Evolutionary conservation across 2,888 invertebrate species (phyloP).

Genomic region (Cosmia trapezina): DNA sequence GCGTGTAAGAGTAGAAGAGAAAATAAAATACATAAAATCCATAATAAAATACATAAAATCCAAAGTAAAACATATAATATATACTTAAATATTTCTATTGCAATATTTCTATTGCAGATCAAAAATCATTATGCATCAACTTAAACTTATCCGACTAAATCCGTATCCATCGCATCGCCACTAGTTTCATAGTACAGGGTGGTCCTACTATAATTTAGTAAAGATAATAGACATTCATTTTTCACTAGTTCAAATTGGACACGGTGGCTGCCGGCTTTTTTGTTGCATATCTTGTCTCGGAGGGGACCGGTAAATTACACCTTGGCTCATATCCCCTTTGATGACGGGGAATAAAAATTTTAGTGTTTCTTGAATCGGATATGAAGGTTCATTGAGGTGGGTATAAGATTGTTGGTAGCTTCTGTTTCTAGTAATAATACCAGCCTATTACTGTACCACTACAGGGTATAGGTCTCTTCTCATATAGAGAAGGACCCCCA

Average conservation of each 20-base stretch:
- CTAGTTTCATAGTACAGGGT: constrained; percentile 69
- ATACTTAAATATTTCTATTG: too few species aligned
- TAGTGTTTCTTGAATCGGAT: constrained; percentile 55
- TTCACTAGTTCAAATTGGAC: constrained; percentile 86
- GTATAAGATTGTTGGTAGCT: constrained; percentile 5
- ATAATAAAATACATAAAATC: too few species aligned
- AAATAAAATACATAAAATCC: too few species aligned
- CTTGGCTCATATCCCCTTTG: constrained; percentile 66
- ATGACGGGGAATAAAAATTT: constrained; percentile 63
- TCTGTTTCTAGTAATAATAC: neutral
- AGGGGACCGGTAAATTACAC: constrained; percentile 80
- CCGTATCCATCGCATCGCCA: constrained; percentile 26
- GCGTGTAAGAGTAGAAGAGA: too few species aligned
- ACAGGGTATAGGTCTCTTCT: too few species aligned
- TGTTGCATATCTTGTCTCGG: constrained; percentile 75
- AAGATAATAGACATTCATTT: constrained; percentile 86
- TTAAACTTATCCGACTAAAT: neutral
- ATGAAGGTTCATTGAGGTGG: constrained; percentile 37
- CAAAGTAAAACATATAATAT: too few species aligned
- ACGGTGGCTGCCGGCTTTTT: constrained; percentile 81
- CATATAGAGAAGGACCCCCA: too few species aligned
- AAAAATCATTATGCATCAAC: neutral
- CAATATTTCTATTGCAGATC: neutral
- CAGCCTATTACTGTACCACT: too few species aligned
- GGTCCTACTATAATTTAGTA: constrained; percentile 75